Conservation (phyloP, 2,888 invertebrate species). For the Adela reaumurella region DNA sequence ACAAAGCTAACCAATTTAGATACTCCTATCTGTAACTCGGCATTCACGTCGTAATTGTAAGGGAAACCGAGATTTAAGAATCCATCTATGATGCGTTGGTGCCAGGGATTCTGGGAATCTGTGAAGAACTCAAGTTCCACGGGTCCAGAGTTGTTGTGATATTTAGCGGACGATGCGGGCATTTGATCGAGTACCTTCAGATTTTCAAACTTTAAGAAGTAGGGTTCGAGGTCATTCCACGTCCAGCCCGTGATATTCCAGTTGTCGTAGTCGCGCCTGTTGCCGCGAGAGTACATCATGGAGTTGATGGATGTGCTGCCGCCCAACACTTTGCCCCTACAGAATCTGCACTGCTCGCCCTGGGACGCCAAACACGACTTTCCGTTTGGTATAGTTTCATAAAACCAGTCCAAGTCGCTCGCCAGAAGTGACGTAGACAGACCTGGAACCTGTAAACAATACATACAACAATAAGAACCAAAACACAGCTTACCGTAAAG, state of each 20-base stretch:
- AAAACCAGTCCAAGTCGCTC: conserved; percentile 26
- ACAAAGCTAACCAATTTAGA: conserved; percentile 23
- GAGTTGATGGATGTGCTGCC: conserved; percentile 35
- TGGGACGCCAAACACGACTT: conserved; percentile 25
- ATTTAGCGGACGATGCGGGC: conserved; percentile 22
- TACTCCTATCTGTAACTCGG: conserved; percentile 27
- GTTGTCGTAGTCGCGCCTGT: conserved; percentile 22
- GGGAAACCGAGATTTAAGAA: conserved; percentile 21
- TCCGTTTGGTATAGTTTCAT: conserved; percentile 25
- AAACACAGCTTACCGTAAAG: too few relatives aligned
- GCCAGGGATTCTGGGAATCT: conserved; percentile 26
- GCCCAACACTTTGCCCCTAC: conserved; percentile 31
- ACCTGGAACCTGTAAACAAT: neutral
- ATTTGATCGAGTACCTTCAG: conserved; percentile 18
- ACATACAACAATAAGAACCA: too few relatives aligned
- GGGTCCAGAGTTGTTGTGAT: conserved; percentile 28
- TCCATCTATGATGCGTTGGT: conserved; percentile 19
- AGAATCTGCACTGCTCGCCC: conserved; percentile 21
- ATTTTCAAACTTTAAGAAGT: conserved; percentile 30
- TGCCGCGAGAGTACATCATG: conserved; percentile 34
- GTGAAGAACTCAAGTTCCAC: conserved; percentile 23
- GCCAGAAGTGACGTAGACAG: neutral
- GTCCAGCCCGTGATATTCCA: conserved; percentile 25
- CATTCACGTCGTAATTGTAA: conserved; percentile 27
- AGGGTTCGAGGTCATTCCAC: conserved; percentile 27